Percentiles rank a stretch among this genome's conserved stretches.
Conservation (phyloP, 1,140 invertebrate species). For the Diorhabda carinulata region DNA sequence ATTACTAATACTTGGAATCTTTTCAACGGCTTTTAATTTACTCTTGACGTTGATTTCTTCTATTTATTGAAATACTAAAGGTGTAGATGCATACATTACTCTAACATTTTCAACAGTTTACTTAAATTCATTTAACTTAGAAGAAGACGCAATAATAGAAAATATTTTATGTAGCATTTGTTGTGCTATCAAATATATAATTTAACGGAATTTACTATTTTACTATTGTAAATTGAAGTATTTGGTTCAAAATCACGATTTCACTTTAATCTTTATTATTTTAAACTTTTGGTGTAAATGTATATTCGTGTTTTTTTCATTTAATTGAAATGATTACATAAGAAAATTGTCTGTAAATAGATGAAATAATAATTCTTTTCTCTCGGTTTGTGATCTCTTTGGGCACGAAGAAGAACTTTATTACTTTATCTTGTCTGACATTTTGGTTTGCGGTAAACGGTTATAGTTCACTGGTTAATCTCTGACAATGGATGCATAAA, state of each 20-base stretch:
- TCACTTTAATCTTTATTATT: neutral
- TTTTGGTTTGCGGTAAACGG: slow-evolving; percentile 28
- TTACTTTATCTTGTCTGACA: slow-evolving; percentile 30
- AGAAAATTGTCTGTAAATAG: slow-evolving; percentile 8
- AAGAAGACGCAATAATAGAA: too few relatives aligned
- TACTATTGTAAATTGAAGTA: neutral
- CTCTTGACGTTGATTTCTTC: too few relatives aligned
- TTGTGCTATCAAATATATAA: too few relatives aligned
- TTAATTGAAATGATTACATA: slow-evolving; percentile 9
- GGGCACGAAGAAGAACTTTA: slow-evolving; percentile 34
- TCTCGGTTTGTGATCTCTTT: slow-evolving; percentile 21
- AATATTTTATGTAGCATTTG: too few relatives aligned
- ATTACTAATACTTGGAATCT: too few relatives aligned
- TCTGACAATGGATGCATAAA: slow-evolving; percentile 36
- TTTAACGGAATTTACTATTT: too few relatives aligned
- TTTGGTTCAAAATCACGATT: neutral
- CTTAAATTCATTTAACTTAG: too few relatives aligned
- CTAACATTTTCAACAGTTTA: too few relatives aligned
- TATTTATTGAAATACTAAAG: too few relatives aligned
- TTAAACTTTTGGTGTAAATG: slow-evolving; percentile 1
- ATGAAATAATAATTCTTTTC: slow-evolving; percentile 14
- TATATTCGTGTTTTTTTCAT: slow-evolving; percentile 5
- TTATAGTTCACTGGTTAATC: slow-evolving; percentile 36
- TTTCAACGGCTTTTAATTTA: too few relatives aligned
- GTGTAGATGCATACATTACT: too few relatives aligned